These are phyloP conservation scores for Adrianichthys oophorus DNA, from an alignment of 2,797 vertebrate genomes.

Conservation along the genomic window DNA sequence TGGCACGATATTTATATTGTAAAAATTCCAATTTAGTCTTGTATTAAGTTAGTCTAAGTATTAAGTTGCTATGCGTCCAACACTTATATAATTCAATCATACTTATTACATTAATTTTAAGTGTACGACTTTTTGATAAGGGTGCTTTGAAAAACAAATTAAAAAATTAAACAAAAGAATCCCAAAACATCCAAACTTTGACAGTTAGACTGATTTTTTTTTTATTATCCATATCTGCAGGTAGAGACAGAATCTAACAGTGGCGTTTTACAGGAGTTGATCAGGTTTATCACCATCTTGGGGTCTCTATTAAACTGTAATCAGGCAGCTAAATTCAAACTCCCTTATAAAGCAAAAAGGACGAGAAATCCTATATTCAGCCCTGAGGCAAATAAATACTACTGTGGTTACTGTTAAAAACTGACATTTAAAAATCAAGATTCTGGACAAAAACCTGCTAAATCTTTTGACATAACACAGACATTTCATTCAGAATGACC, in stretches of 20 bases:
- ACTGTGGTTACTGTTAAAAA: constrained; percentile 51
- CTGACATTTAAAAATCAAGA: constrained; percentile 54
- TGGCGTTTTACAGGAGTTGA: background rate
- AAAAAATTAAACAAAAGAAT: background rate
- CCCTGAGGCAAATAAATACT: constrained; percentile 75
- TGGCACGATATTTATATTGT: too few relatives aligned
- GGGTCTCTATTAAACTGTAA: constrained; percentile 16
- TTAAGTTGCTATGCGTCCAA: too few relatives aligned
- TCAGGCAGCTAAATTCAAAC: constrained; percentile 22
- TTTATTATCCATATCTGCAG: constrained; percentile 33
- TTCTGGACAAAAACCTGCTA: constrained; percentile 46
- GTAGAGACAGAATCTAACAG: constrained; percentile 24
- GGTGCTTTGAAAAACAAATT: background rate
- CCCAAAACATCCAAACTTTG: constrained; percentile 11
- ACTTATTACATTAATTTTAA: too few relatives aligned
- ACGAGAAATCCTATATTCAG: constrained; percentile 34
- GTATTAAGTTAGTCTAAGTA: too few relatives aligned
- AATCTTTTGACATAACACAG: constrained; percentile 44
- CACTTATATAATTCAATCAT: too few relatives aligned
- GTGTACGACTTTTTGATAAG: too few relatives aligned
- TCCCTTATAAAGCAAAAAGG: constrained; percentile 37
- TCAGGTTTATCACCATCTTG: constrained; percentile 38
- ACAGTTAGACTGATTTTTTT: constrained; percentile 69
- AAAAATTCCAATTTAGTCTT: too few relatives aligned
- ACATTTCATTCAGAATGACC: constrained; percentile 8